Evolutionary conservation across 2,113 vertebrate genomes (phyloP), one percentile per base, ranked within the genome.

Genomic region (Tringa solitaria): DNA sequence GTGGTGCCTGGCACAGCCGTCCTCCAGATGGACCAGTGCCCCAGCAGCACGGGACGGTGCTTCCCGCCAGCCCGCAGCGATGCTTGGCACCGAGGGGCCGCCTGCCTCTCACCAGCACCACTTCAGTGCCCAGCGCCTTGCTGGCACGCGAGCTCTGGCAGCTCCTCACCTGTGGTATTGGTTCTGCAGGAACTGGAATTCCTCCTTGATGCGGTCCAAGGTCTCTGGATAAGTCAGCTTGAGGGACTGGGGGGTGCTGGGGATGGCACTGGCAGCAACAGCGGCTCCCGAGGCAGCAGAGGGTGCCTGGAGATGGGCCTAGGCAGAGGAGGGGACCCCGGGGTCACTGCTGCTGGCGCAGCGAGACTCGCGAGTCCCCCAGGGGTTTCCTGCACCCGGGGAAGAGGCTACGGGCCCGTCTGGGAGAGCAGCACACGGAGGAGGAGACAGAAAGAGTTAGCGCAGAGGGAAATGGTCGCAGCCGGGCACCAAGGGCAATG

Each of bases 131-230:
- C 80, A 6, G 86, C 1, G 8, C 61, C n/a, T 12, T 0, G 1
- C 24, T 69, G 87, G 84, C 60, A 46, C 0, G 0, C 1, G 1
- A 79, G 33, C 9, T 23, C 86, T 35, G 32, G 61, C 46, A 75
- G 56, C 43, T 11, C 12, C 90, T 94, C 93, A 98, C 99, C 99
- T 99, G 98, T 99, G 99, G 91, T 99, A 99, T 95, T 99, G 99
- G 69, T 99, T 99, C 97, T 99, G 99, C 59, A 99, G 97, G 95
- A 99, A 99, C 97, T 99, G 99, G 94, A 99, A 99, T 94, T 99
- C 99, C 96, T 99, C 99, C 94, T 99, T 99, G 95, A 99, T 99
- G 84, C 99, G 98, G 97, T 99, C 99, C 98, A 99, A 91, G 19
- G 99, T 99, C 97, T 99, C 99, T 0, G 99, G 99, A 95, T 99